Base-by-base conservation (phyloP, 2,888 invertebrate genomes). In the Nomada hirtipes region DNA sequence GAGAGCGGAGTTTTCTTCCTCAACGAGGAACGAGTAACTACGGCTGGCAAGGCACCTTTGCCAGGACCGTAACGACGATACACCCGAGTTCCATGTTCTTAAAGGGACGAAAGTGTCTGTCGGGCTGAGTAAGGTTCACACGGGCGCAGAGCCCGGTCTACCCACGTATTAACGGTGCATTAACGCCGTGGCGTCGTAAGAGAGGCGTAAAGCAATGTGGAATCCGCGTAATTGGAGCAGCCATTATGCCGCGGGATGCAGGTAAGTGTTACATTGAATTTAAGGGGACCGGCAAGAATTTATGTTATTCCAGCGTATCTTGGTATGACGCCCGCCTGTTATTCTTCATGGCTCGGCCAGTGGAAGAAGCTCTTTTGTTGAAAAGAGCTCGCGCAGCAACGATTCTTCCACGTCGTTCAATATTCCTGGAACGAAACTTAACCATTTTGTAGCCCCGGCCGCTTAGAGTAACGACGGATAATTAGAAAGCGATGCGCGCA, bases 181-280 rank as follows among this genome's bases (percentile, higher is more conserved):
- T 88, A 88, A 88, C 83, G 71, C 68, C 77, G 29, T 29, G 69
- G 18, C 82, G 80, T 82, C 80, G 79, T 80, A 82, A 69, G 74
- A 73, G 59, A 74, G 78, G 75, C 79, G 86, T 74, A 60, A 86
- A 81, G 80, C 78, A 83, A 84, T 75, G 73, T 63, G 81, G 87
- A 87, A 87, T 87, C 84, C 88, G 67, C 83, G 84, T 87, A 87
- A 87, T 87, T 87, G 87, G 85, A 73, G 76, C 87, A 76, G 76
- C 80, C 76, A 87, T 86, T 87, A 85, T 77, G 76, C 79, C 65
- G 75, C 44, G 73, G 68, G 67, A 71, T 75, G 76, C 79, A 82
- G 80, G 72, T 73, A 77, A 82, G 83, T 74, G 87, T 85, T 86
- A 86, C 86, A 79, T 85, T 84, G 74, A 85, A 81, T 79, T 86